Evolutionary conservation across 92 coral and sea anemone species (phyloP).

Genomic region (Bergia puertoricense): DNA sequence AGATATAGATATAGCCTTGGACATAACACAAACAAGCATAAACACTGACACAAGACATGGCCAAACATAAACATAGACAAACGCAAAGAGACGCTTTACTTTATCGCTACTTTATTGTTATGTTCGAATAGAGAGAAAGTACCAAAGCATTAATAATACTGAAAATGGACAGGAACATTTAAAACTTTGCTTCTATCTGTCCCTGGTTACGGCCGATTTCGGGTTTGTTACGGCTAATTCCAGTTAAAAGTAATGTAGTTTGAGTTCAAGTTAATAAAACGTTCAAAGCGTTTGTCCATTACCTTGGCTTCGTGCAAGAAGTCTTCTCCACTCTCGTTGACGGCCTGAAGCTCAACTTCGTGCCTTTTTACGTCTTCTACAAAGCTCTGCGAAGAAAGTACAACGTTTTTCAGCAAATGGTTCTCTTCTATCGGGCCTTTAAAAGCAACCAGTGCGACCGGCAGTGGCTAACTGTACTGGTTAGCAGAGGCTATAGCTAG

Average conservation of each 20-base stretch:
- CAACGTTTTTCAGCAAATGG: neutral
- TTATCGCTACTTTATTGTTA: too few species aligned
- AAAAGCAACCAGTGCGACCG: neutral
- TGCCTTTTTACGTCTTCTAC: constrained; percentile 92
- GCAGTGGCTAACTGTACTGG: neutral
- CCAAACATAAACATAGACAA: neutral
- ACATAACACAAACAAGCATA: neutral
- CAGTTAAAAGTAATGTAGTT: neutral
- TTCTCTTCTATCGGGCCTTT: neutral
- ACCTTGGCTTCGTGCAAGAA: constrained; percentile 99
- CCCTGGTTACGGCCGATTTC: neutral
- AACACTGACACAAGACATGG: neutral
- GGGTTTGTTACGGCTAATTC: neutral
- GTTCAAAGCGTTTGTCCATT: neutral
- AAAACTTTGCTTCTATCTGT: neutral
- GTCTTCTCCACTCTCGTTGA: constrained; percentile 95
- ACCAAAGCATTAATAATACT: too few species aligned
- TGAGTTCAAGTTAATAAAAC: neutral
- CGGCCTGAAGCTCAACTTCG: constrained; percentile 88
- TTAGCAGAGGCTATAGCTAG: constrained; percentile 9
- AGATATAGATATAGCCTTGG: neutral
- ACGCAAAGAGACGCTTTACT: neutral
- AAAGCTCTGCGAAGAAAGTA: constrained; percentile 69
- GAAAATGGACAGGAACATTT: too few species aligned
- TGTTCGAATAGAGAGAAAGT: too few species aligned